A percentile compares a stretch with the other conserved stretches of the same genome.
phyloP scores from a whole-genome alignment of 2,113 vertebrate genomes.

The Aptenodytes patagonicus region DNA sequence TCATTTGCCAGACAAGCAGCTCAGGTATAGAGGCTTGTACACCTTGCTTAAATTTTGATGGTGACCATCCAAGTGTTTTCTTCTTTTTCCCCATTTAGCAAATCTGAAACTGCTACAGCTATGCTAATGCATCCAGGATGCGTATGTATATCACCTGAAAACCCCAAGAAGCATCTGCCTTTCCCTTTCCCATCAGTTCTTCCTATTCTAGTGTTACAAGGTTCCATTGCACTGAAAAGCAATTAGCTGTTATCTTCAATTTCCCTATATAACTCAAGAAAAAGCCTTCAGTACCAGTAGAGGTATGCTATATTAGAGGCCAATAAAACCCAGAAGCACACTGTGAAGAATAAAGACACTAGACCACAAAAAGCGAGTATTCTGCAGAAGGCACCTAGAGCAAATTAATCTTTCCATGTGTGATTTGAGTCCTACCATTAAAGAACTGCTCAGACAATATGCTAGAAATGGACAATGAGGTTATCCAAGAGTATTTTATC shows the following conservation, averaged over 20 bases:
- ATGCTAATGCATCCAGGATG: not conserved
- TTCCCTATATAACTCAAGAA: not conserved
- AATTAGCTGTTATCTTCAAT: not conserved
- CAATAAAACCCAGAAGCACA: not conserved
- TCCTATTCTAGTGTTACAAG: not conserved
- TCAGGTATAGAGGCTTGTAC: not conserved
- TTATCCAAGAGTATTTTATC: not conserved
- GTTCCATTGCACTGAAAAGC: not conserved
- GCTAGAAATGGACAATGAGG: not conserved
- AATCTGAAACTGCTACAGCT: not conserved
- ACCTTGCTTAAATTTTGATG: not conserved
- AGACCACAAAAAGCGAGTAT: not conserved
- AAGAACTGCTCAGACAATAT: not conserved
- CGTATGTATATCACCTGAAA: not conserved
- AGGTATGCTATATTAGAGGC: not conserved
- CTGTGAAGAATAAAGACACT: not conserved
- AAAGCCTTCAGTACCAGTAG: not conserved
- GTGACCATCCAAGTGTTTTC: not conserved
- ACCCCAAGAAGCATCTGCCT: not conserved
- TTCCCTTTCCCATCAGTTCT: not conserved
- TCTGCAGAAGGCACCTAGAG: not conserved
- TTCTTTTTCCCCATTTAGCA: not conserved
- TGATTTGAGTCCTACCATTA: not conserved
- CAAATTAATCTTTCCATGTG: not conserved
- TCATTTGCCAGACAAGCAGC: not conserved